phyloP scores from a whole-genome alignment of 2,797 vertebrate genomes.

The Helarctos malayanus region DNA sequence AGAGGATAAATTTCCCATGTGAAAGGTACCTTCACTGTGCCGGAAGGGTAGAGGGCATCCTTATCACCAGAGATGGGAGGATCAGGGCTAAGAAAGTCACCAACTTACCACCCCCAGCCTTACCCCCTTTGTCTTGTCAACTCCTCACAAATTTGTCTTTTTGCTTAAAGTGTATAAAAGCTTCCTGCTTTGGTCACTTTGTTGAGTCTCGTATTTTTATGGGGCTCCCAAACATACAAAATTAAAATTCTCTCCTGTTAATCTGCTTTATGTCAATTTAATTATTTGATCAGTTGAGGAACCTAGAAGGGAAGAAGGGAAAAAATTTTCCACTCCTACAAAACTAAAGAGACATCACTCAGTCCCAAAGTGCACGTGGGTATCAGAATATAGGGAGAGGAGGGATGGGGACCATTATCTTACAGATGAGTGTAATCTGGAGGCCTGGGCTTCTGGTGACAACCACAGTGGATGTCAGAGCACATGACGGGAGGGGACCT shows the following conservation, averaged over 20 bases:
- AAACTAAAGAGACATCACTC: not conserved
- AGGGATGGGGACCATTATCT: not conserved
- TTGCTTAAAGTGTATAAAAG: not conserved
- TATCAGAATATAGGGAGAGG: not conserved
- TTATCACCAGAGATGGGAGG: not conserved
- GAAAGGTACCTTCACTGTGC: not conserved
- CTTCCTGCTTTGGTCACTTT: not conserved
- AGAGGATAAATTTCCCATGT: not conserved
- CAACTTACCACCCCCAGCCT: not conserved
- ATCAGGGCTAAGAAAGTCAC: not conserved
- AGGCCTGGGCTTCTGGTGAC: not conserved
- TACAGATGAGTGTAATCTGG: not conserved
- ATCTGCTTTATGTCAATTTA: not conserved
- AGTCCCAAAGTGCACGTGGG: not conserved
- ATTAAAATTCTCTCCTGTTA: not conserved
- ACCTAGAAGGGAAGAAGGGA: not conserved
- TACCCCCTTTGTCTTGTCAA: not conserved
- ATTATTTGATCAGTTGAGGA: not conserved
- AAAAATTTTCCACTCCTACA: not conserved
- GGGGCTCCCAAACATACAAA: not conserved
- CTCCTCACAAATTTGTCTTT: not conserved
- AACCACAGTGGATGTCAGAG: not conserved
- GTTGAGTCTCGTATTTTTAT: not conserved
- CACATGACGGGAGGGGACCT: not conserved
- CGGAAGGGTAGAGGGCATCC: not conserved